phyloP scores from a whole-genome alignment of 2,797 vertebrate species.

The Platalea minor region DNA sequence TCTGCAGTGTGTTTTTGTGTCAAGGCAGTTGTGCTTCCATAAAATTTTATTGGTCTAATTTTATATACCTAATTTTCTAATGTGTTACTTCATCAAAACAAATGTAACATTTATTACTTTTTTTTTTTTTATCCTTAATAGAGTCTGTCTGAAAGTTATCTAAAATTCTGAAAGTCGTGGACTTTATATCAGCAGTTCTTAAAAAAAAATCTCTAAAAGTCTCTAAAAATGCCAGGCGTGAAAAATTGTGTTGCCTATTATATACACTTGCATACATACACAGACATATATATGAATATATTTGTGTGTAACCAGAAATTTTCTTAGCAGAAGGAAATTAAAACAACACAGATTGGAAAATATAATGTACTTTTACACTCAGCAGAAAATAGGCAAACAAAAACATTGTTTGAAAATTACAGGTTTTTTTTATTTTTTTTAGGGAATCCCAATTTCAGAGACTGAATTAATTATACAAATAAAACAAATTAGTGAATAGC shows the following conservation, averaged over 20 bases:
- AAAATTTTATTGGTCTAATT: background rate
- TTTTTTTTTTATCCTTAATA: background rate
- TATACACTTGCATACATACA: background rate
- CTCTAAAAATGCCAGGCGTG: background rate
- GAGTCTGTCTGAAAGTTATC: background rate
- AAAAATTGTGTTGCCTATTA: background rate
- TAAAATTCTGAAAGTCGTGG: background rate
- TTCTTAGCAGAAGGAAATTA: background rate
- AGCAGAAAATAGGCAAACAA: background rate
- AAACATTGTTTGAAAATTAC: background rate
- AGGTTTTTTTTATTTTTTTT: background rate
- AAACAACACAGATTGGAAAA: background rate
- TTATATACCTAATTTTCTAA: background rate
- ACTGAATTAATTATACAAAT: background rate
- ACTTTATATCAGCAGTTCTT: background rate
- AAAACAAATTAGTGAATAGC: background rate
- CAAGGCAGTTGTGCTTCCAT: background rate
- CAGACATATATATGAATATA: too few relatives aligned
- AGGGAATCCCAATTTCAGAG: background rate
- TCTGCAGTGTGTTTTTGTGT: background rate
- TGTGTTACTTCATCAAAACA: background rate
- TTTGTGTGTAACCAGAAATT: background rate
- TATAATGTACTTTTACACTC: background rate
- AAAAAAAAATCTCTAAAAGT: background rate
- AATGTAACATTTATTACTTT: background rate